phyloP scores from a whole-genome alignment of 1,140 invertebrate genomes.

The Periplaneta americana region DNA sequence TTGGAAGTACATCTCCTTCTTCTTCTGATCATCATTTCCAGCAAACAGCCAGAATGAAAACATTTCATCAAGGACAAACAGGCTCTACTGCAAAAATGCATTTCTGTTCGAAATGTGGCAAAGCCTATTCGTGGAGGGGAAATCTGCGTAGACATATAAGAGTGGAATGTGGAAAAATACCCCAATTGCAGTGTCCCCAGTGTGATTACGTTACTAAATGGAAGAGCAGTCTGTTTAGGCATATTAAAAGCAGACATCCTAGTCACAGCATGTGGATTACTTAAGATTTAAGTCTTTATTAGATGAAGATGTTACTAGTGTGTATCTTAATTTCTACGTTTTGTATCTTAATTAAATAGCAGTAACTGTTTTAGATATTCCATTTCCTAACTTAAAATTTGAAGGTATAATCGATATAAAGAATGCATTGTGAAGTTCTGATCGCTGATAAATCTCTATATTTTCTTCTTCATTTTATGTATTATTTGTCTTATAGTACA shows the following conservation, averaged over 20 bases:
- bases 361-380: too few species aligned
- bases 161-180: conserved; percentile 39
- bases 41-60: not conserved
- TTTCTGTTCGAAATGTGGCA: conserved; percentile 38
- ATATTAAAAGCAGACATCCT: not conserved
- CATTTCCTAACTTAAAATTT: too few species aligned
- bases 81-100: not conserved
- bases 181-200: conserved; percentile 37
- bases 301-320: too few species aligned
- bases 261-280: too few species aligned
- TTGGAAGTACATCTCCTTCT: not conserved
- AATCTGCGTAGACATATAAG: conserved; percentile 42
- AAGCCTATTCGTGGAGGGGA: conserved; percentile 43
- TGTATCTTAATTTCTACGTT: too few species aligned
- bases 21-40: not conserved
- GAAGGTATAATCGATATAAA: too few species aligned
- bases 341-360: too few species aligned
- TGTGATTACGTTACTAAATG: conserved; percentile 19
- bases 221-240: not conserved
- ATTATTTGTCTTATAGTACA: too few species aligned
- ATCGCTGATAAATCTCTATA: too few species aligned
- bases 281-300: too few species aligned
- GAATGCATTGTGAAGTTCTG: too few species aligned
- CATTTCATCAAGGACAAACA: not conserved
- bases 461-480: too few species aligned